Percentiles rank a stretch among this genome's conserved stretches.
phyloP scores from a whole-genome alignment of 2,797 vertebrate species.

The Anolis apletophallus region DNA sequence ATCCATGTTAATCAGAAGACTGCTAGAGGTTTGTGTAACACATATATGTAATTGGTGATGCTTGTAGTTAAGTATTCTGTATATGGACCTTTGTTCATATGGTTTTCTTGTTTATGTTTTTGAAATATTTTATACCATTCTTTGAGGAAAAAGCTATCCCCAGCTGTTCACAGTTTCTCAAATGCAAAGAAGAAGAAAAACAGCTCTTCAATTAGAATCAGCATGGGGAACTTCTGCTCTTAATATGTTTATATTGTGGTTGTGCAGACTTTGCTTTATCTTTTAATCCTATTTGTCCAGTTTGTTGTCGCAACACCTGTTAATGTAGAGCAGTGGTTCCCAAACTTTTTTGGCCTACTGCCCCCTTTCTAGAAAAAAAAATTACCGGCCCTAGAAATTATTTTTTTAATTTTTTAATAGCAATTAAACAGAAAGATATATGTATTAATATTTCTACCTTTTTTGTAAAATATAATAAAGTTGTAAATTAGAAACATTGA shows the following conservation, averaged over 20 bases:
- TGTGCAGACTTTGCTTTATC: neutral
- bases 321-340: too few relatives aligned
- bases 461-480: too few relatives aligned
- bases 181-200: neutral
- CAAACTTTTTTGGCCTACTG: too few relatives aligned
- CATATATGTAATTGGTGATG: neutral
- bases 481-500: too few relatives aligned
- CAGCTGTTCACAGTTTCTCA: neutral
- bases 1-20: conserved; percentile 17
- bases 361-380: too few relatives aligned
- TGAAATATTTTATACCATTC: neutral
- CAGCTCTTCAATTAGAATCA: neutral
- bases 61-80: neutral
- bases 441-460: too few relatives aligned
- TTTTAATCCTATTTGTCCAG: conserved; percentile 2
- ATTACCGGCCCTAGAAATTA: too few relatives aligned
- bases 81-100: neutral
- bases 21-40: neutral
- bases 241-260: neutral
- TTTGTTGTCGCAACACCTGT: too few relatives aligned
- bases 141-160: neutral
- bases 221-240: neutral
- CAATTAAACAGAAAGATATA: too few relatives aligned
- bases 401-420: too few relatives aligned
- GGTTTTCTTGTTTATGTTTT: neutral